Base-by-base conservation (phyloP, 92 coral and sea anemone genomes). In the Porites rus region DNA sequence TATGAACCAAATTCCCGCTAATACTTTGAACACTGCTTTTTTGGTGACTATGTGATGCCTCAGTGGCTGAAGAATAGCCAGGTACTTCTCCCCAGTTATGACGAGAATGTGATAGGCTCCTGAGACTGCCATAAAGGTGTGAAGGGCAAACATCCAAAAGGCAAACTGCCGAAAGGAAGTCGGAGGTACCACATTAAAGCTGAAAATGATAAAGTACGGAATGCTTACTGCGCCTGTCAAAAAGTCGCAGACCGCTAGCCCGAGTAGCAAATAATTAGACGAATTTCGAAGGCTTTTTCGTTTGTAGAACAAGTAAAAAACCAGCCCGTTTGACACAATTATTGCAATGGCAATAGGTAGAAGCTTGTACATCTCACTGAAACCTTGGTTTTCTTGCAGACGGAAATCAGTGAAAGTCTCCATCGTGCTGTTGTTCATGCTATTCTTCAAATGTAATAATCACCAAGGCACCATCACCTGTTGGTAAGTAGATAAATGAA, bases 61-160 rank as follows among this genome's bases (percentile, higher is more conserved):
- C 1, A 94, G 84, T 31, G 98, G 98, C 51, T 88, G 84, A 9
- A 82, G 62, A 61, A 94, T 90, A 0, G 95, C 98, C 58, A 92
- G 78, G 80, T 92, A 92, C 74, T 90, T 92, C 68, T 94, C 98
- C 1, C 76, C 91, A 7, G 98, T 94, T 24, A 91, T 91, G 61
- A 77, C 69, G 8, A 93, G 88, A 10, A 94, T 92, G 77, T 94
- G 98, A 72, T 77, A 94, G 7, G 90, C 89, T 14, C 94, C 89
- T 12, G 92, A 79, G 20, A 90, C 77, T 1, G 95, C 92, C 50
- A 90, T 69, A 2, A 90, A 75, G 9, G 83, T 88, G 51, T 66
- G 78, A 8, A 88, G 68, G 16, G 80, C 63, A 38, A 28, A 38
- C 77, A 83, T 7, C 81, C 69, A 77, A 61, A 4, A 0, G 14